Conservation (phyloP, 2,888 invertebrate species). For the Cephus runcator region DNA sequence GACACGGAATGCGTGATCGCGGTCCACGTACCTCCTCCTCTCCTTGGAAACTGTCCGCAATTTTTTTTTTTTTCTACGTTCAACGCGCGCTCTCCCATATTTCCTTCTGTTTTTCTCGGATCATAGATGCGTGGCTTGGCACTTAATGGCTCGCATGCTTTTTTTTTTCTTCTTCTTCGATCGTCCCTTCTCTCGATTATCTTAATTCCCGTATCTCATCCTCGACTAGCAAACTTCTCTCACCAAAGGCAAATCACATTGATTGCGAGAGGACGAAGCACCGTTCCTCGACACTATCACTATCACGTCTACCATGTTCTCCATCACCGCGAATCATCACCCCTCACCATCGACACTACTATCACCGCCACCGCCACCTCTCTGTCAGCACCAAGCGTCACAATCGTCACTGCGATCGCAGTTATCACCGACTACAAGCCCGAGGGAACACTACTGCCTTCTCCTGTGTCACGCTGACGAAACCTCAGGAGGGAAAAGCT, state of each 20-base stretch:
- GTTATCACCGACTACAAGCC: neutral
- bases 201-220: neutral
- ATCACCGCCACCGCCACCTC: neutral
- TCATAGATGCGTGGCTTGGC: neutral
- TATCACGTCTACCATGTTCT: neutral
- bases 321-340: too few relatives aligned
- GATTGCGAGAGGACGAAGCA: neutral
- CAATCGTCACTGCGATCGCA: neutral
- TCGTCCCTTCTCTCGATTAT: neutral
- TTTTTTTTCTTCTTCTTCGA: neutral
- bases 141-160: neutral
- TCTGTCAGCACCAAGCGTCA: neutral
- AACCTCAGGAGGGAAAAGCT: neutral
- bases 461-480: neutral
- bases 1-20: neutral
- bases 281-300: neutral
- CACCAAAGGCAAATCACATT: neutral
- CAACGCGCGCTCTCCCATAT: neutral
- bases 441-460: neutral
- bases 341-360: neutral
- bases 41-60: conserved; percentile 43
- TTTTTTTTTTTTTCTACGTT: conserved; percentile 24
- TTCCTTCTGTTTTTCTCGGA: neutral
- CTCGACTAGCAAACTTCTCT: neutral
- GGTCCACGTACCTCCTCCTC: neutral